Percentiles rank a stretch among this genome's conserved stretches.
Evolutionary conservation across 35 echinoderm and acorn worm genomes (phyloP).

Genomic region (Ophiothrix spiculata): DNA sequence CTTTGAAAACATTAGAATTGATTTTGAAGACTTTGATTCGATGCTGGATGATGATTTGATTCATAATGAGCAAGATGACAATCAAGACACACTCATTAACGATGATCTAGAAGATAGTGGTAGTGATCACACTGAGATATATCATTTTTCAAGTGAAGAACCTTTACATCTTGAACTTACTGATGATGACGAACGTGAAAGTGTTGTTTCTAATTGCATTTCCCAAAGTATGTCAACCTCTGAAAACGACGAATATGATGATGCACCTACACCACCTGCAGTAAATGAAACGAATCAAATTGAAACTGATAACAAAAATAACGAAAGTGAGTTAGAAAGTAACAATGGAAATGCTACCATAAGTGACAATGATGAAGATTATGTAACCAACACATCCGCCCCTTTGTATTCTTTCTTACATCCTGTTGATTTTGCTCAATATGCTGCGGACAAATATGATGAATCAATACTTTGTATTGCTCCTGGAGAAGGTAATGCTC

Average conservation of each 20-base stretch:
- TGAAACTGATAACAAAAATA: neutral
- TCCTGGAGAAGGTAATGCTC: constrained; percentile 73
- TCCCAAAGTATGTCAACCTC: too few species aligned
- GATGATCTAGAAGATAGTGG: neutral
- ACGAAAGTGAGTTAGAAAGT: neutral
- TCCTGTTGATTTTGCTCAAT: constrained; percentile 5
- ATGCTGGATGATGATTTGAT: neutral
- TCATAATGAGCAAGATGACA: neutral
- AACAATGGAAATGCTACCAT: neutral
- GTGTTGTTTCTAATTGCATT: too few species aligned
- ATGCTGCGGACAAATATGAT: neutral
- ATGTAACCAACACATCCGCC: neutral
- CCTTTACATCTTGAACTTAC: too few species aligned
- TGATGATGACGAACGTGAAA: too few species aligned
- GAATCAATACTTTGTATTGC: constrained; percentile 49
- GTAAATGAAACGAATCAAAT: too few species aligned
- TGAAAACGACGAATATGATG: too few species aligned
- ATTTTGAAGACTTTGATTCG: neutral
- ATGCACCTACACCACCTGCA: too few species aligned
- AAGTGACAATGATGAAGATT: constrained; percentile 6
- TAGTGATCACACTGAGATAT: too few species aligned
- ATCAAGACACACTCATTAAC: neutral
- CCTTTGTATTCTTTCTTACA: neutral
- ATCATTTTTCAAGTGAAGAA: too few species aligned
- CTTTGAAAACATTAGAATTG: neutral